These are phyloP conservation scores for Acanthornis magna DNA, from an alignment of 2,797 vertebrate genomes.

Conservation along the genomic window DNA sequence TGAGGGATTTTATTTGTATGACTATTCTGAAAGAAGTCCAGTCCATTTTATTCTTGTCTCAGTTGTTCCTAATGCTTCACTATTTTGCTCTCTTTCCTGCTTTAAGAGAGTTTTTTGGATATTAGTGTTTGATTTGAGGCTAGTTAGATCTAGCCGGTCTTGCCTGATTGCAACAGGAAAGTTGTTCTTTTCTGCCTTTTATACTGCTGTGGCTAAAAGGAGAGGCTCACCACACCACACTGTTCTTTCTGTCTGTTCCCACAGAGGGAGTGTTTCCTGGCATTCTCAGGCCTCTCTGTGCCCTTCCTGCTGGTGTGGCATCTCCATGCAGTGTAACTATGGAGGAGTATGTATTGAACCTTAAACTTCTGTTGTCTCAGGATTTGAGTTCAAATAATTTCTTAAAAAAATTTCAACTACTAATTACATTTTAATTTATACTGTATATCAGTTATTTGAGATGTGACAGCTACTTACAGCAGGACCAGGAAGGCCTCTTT, in stretches of 20 bases:
- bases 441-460: not conserved
- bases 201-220: not conserved
- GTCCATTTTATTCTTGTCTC: not conserved
- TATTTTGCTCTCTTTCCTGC: not conserved
- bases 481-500: constrained; percentile 83
- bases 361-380: not conserved
- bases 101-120: not conserved
- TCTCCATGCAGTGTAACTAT: not conserved
- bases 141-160: not conserved
- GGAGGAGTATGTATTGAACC: not conserved
- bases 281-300: not conserved
- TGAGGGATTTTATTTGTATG: not conserved
- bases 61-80: not conserved
- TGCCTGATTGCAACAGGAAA: not conserved
- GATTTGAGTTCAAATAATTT: not conserved
- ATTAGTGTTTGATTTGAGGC: not conserved
- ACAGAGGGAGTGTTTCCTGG: not conserved
- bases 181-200: not conserved
- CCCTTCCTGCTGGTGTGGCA: not conserved
- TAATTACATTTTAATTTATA: not conserved
- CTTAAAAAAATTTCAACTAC: not conserved
- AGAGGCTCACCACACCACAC: not conserved
- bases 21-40: not conserved
- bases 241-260: not conserved
- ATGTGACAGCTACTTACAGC: constrained; percentile 79